Base-by-base conservation (phyloP, 2,797 vertebrate genomes). In the Gadopsis marmoratus region DNA sequence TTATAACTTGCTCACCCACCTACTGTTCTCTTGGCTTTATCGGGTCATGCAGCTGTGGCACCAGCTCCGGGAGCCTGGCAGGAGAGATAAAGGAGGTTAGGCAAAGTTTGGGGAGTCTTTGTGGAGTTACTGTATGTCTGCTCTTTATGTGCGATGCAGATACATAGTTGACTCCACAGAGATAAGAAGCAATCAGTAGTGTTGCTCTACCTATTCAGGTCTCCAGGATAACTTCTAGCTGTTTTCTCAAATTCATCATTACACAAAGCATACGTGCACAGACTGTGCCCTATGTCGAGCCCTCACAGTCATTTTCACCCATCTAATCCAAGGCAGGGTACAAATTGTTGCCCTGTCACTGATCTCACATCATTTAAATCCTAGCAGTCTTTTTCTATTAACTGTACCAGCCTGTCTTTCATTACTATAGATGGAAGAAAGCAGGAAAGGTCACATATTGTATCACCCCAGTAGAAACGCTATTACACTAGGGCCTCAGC, bases 21-120 rank as follows among this genome's bases (percentile, higher is more conserved):
- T 70, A 58, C 79, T 83, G 80, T 88, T 90, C 60, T 71, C 79
- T 45, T 71, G 80, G 72, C 74, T 85, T 89, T 85, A 90, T 89
- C 88, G 55, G 88, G 83, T 87, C 86, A 83, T 45, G 78, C 89
- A 79, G 89, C 87, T 86, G 86, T 71, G 68, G 64, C 29, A 54
- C n/a, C 55, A 74, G 48, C 77, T 50, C 50, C 63, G 11, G 76
- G 71, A 35, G 58, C 72, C 76, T 85, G 80, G 71, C 47, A 71
- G 78, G n/a, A 54, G 74, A 87, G 87, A 88, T 88, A 85, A 88
- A 86, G 65, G 47, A 71, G 69, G 79, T 81, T 74, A 67, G 60
- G 48, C 43, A 86, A 85, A 86, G 81, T 88, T 79, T 79, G 70
- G 71, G 74, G 59, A 73, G 58, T 74, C 71, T 81, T 67, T 17